Evolutionary conservation across 2,888 invertebrate species (phyloP), one percentile per base, ranked within the genome.

Genomic region (Idaea biselata): DNA sequence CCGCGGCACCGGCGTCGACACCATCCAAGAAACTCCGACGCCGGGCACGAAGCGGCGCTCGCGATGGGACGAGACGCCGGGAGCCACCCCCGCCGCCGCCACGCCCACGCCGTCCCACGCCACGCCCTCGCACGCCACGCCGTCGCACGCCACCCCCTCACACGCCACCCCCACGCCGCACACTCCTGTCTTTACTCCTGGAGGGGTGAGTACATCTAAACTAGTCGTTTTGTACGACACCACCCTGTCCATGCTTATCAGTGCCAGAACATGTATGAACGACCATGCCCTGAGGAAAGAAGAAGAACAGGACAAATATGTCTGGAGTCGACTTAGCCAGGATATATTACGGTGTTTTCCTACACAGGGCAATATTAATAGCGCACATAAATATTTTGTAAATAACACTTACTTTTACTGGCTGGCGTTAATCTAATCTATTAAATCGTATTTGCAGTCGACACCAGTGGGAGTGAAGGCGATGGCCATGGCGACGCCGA

Each of bases 1-100:
- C 84, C 95, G 99, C 62, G 95, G 96, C 4, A 94, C 94, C 0
- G 95, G 95, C 14, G 93, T 95, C 14, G 96, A 97, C 77, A 91
- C 96, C 16, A 96, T 97, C 60, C 96, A 98, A 78, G 98, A 98
- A 86, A 97, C 98, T 0, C 98, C 99, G 0, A 99, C 99, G 0
- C 98, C 99, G 0, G 97, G 98, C 44, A 97, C 98, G 61, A 99
- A 99, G 87, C 94, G 99, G 0, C 95, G 99, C 62, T 98, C 99
- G 63, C 95, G 99, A 68, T 99, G 99, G 99, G 99, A 99, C 86
- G 99, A 99, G 89, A 99, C 99, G 0, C 99, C 99, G 0, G 96
- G 96, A 74, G 91, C 93, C 16, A 96, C 96, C 61, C 96, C 96
- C 0, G 94, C 95, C 63, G 88, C 95, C 66, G 94, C 96, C 78